Base-by-base conservation (phyloP, 2,797 vertebrate species). In the Calcarius lapponicus region DNA sequence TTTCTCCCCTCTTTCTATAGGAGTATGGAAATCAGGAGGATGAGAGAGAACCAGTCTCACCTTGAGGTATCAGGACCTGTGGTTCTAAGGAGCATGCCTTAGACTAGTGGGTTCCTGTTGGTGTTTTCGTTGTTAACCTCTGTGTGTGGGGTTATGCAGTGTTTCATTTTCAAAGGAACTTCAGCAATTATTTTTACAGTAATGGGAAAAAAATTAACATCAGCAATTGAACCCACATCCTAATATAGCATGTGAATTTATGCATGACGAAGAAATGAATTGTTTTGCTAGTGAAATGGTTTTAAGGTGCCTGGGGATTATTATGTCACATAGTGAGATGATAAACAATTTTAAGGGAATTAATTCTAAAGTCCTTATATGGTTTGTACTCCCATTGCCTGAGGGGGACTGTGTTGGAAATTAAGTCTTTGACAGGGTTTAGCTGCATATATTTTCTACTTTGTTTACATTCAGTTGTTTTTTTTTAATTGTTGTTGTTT, bases 341-440 rank as follows among this genome's bases (percentile, higher is more conserved):
- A 93, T 95, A 94, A 95, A 96, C 71, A 94, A 54, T 95, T 92
- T 94, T 51, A 95, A 95, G 83, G 81, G 88, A 92, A 93, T 93
- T 67, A 93, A 92, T 93, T 92, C 64, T 86, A 57, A 95, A 90
- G 42, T 74, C 78, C 57, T 95, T 90, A 78, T 32, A 54, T 47
- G 64, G 74, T 61, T 80, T 74, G 28, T 0, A 0, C 36, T 93
- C 38, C 61, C 65, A 54, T 54, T 91, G 94, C 93, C 86, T 76
- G 38, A 84, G 74, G 86, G 90, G 47, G 20, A 78, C 34, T 70
- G 32, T 31, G 21, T 45, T 54, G 16, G 58, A 85, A 95, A 95
- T 91, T 70, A 88, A 90, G 48, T 75, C 67, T 93, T 92, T 89
- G 54, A 83, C n/a, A 48, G 31, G 22, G 43, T 91, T 92, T 73